phyloP scores from a whole-genome alignment of 2,888 invertebrate genomes.

The Orthonychiurus folsomi region DNA sequence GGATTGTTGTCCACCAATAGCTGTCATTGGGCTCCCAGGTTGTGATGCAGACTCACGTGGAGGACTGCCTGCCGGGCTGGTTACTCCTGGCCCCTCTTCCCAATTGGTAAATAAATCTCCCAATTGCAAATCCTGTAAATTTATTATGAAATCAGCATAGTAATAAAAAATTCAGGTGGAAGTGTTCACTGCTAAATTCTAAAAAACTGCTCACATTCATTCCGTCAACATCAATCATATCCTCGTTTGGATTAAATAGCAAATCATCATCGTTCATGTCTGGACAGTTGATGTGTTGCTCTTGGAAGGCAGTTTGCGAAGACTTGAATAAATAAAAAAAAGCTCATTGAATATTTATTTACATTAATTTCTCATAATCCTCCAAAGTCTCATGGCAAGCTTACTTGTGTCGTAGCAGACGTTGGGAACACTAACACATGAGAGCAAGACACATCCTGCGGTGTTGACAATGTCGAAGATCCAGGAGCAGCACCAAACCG shows the following conservation, averaged over 20 bases:
- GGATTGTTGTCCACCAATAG: slow-evolving; percentile 48
- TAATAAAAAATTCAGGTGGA: slow-evolving; percentile 5
- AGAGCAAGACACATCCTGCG: slow-evolving; percentile 91
- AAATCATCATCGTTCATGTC: slow-evolving; percentile 58
- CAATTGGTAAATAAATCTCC: slow-evolving; percentile 38
- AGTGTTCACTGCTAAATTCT: neutral
- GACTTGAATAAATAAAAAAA: too few species aligned
- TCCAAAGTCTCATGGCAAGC: too few species aligned
- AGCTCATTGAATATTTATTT: slow-evolving; percentile 1
- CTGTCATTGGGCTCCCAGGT: slow-evolving; percentile 51
- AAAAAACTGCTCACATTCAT: slow-evolving; percentile 44
- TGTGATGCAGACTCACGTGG: slow-evolving; percentile 43
- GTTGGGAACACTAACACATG: slow-evolving; percentile 98
- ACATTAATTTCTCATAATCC: too few species aligned
- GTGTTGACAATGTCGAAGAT: slow-evolving; percentile 84
- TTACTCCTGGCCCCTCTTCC: slow-evolving; percentile 44
- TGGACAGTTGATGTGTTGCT: slow-evolving; percentile 57
- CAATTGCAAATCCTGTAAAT: slow-evolving; percentile 37
- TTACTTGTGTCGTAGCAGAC: slow-evolving; percentile 82
- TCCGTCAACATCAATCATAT: slow-evolving; percentile 58
- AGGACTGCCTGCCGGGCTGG: slow-evolving; percentile 51
- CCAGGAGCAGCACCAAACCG: slow-evolving; percentile 59
- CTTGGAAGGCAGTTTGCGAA: slow-evolving; percentile 60
- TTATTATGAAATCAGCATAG: too few species aligned
- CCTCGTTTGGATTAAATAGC: slow-evolving; percentile 49